A percentile compares a stretch with the other conserved stretches of the same genome.
phyloP scores from a whole-genome alignment of 2,113 vertebrate genomes.

The Falco punctatus region DNA sequence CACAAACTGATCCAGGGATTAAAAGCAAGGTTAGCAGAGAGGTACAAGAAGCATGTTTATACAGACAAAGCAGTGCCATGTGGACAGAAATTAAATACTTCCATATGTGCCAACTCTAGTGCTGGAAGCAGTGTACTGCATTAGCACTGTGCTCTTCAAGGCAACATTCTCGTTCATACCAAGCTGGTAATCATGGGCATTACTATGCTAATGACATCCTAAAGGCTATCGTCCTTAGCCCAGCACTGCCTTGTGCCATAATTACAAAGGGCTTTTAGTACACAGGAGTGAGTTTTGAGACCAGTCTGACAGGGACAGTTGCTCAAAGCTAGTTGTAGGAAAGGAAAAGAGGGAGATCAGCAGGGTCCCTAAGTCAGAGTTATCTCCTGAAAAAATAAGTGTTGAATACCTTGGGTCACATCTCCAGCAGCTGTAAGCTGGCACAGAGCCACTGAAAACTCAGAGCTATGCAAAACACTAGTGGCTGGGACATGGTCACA shows the following conservation, averaged over 20 bases:
- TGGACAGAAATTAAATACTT: background rate
- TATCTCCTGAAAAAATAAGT: background rate
- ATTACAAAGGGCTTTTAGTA: background rate
- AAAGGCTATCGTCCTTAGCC: background rate
- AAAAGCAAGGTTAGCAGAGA: background rate
- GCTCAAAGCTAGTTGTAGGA: background rate
- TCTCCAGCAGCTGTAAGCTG: background rate
- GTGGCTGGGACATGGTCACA: accelerated
- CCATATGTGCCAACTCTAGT: background rate
- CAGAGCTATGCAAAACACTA: background rate
- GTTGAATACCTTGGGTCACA: background rate
- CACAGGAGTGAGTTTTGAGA: background rate
- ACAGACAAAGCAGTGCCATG: background rate
- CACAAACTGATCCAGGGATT: background rate
- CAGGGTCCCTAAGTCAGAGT: background rate
- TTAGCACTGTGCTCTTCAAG: background rate
- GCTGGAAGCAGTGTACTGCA: background rate
- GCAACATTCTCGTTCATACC: accelerated
- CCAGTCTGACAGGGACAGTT: background rate
- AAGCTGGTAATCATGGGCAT: background rate
- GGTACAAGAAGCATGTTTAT: background rate
- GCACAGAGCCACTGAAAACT: background rate
- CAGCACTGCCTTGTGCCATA: background rate
- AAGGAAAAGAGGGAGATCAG: background rate
- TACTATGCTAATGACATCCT: background rate